Percentiles rank a stretch among this genome's conserved stretches.
phyloP scores from a whole-genome alignment of 2,888 invertebrate genomes.

The Incurvaria masculella region DNA sequence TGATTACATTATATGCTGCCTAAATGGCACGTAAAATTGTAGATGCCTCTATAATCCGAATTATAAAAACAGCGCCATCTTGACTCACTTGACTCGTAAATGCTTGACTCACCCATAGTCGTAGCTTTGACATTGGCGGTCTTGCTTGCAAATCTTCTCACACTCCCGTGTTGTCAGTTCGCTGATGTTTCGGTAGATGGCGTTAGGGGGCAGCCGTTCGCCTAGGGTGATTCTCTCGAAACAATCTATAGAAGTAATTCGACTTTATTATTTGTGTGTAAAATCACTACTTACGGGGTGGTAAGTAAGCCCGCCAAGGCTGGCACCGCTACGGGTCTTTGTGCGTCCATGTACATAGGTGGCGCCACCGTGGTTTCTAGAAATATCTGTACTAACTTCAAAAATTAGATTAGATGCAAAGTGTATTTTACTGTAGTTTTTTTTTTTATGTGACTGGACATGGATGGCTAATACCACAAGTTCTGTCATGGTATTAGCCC shows the following conservation, averaged over 20 bases:
- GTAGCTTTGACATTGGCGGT: slow-evolving; percentile 60
- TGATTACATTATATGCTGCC: no score
- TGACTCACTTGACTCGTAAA: no score
- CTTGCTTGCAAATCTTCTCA: slow-evolving; percentile 61
- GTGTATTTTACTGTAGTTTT: no score
- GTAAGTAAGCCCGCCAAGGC: slow-evolving; percentile 1
- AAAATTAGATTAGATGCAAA: slow-evolving; percentile 2
- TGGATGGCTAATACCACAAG: no score
- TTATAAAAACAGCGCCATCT: slow-evolving; percentile 22
- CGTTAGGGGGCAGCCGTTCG: slow-evolving; percentile 55
- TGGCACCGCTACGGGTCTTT: slow-evolving; percentile 3
- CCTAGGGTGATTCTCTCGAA: slow-evolving; percentile 64
- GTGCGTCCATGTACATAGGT: slow-evolving; percentile 3
- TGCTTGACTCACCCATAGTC: slow-evolving; percentile 60
- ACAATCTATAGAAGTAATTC: slow-evolving; percentile 48
- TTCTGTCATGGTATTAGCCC: no score
- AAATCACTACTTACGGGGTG: slow-evolving; percentile 6
- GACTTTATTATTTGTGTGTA: slow-evolving; percentile 2
- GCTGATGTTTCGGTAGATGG: slow-evolving; percentile 59
- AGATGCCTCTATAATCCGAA: not conserved
- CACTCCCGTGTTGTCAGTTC: slow-evolving; percentile 60
- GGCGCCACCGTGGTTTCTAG: slow-evolving; percentile 2
- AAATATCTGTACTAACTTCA: slow-evolving; percentile 4
- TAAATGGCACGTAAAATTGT: not conserved
- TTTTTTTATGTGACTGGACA: no score